Evolutionary conservation across 2,113 vertebrate species (phyloP).

Genomic region (Melanostigma gelatinosum): DNA sequence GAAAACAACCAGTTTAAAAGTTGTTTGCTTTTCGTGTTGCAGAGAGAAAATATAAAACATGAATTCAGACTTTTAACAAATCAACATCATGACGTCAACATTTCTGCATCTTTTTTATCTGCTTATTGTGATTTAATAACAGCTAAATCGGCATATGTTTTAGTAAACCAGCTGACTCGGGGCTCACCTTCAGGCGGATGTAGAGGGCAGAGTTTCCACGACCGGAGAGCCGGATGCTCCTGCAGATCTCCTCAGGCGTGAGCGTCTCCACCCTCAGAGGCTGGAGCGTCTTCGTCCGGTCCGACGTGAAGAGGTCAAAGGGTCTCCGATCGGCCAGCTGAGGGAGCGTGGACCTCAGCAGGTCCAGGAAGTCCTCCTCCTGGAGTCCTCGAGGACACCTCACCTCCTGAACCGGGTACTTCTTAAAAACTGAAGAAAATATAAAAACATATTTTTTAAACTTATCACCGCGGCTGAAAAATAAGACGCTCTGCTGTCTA

Average conservation of each 20-base stretch:
- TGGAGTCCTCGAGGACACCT: conserved; percentile 4
- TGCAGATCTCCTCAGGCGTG: conserved; percentile 35
- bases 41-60: too few species aligned
- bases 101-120: too few species aligned
- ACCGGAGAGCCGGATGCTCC: neutral
- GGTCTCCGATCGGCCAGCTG: neutral
- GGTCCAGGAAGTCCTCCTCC: conserved; percentile 31
- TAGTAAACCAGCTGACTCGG: too few species aligned
- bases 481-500: neutral
- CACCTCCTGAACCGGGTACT: neutral
- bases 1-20: too few species aligned
- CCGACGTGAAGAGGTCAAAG: conserved; percentile 24
- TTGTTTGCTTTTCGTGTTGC: too few species aligned
- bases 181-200: conserved; percentile 31
- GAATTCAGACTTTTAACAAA: too few species aligned
- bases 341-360: conserved; percentile 48
- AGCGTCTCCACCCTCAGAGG: neutral
- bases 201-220: neutral
- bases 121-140: too few species aligned
- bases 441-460: too few species aligned
- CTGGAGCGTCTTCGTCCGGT: conserved; percentile 16
- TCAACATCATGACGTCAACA: too few species aligned
- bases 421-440: conserved; percentile 25
- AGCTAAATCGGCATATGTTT: too few species aligned
- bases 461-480: neutral